Evolutionary conservation across 2,113 vertebrate genomes (phyloP).

Genomic region (Alethe castanea): DNA sequence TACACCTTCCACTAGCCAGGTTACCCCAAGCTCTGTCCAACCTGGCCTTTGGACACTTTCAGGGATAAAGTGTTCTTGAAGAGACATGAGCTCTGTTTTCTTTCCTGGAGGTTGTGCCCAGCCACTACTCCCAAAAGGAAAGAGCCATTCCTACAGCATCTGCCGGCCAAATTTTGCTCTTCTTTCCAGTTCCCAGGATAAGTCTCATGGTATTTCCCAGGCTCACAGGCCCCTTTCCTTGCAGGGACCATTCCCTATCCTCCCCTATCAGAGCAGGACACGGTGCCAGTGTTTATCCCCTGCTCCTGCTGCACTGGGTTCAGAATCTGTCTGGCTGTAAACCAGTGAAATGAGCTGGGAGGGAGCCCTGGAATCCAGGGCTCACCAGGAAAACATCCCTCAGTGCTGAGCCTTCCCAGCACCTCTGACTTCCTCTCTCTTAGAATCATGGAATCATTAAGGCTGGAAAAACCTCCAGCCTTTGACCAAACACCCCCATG

Average conservation of each 20-base stretch:
- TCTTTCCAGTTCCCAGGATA: neutral
- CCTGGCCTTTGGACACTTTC: neutral
- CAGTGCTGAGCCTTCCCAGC: neutral
- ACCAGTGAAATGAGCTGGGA: neutral
- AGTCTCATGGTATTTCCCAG: neutral
- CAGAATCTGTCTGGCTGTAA: neutral
- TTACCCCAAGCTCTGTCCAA: neutral
- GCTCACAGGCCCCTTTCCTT: neutral
- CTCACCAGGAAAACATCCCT: neutral
- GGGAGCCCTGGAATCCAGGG: neutral
- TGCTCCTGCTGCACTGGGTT: neutral
- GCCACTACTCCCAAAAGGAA: neutral
- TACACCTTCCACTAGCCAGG: neutral
- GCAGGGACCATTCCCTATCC: neutral
- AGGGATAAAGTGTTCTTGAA: neutral
- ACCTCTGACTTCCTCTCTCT: neutral
- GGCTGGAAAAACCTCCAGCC: neutral
- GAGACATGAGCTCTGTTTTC: neutral
- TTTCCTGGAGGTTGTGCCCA: neutral
- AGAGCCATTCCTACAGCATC: neutral
- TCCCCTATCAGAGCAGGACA: neutral
- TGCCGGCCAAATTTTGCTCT: neutral
- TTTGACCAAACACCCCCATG: neutral
- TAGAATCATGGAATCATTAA: neutral
- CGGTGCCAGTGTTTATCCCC: fast-evolving